Base-by-base conservation (phyloP, 2,888 invertebrate species). In the Tetragnatha montana region DNA sequence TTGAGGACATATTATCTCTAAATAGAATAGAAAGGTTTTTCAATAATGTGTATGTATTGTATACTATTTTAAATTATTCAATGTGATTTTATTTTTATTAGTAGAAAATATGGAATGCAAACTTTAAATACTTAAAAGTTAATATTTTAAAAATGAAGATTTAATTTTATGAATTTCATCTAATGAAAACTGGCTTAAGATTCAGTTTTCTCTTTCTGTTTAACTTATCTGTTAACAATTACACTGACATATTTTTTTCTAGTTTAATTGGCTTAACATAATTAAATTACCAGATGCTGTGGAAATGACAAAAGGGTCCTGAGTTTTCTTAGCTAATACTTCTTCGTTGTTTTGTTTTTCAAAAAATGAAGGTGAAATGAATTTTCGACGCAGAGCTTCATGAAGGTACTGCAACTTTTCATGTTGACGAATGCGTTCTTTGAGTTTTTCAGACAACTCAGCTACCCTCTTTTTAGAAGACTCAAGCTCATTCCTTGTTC, bases 351-450 rank as follows among this genome's bases (percentile, higher is more conserved):
- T 75, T 74, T 88, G 82, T 35, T 80, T 88, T 79, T 89, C 87
- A 76, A 89, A 89, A 73, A 89, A 89, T 6, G 86, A 86, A 47
- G 91, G 89, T 19, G 88, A 89, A 51, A 91, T 91, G 71, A 86
- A 88, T 76, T 91, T 91, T 21, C 91, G 79, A 51, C 87, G 78
- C n/a, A 91, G 35, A 21, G 88, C 82, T 89, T 91, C 91, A 51
- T 91, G 83, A 17, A 91, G 76, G 10, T 86, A 80, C 71, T 91
- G 91, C 0, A 91, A 71, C 71, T 91, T 91, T 76, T 91, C 88
- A 68, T 91, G 85, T 21, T 91, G 91, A 50, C 91, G 73, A 17
- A 82, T 83, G n/a, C 87, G 69, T 81, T 91, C 91, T 74, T 82
- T 91, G 10, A 91, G 74, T 47, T 89, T 91, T 79, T 91, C 91